These are phyloP conservation scores for Drosophila yooni DNA, from an alignment of 2,888 invertebrate genomes.

Conservation along the genomic window DNA sequence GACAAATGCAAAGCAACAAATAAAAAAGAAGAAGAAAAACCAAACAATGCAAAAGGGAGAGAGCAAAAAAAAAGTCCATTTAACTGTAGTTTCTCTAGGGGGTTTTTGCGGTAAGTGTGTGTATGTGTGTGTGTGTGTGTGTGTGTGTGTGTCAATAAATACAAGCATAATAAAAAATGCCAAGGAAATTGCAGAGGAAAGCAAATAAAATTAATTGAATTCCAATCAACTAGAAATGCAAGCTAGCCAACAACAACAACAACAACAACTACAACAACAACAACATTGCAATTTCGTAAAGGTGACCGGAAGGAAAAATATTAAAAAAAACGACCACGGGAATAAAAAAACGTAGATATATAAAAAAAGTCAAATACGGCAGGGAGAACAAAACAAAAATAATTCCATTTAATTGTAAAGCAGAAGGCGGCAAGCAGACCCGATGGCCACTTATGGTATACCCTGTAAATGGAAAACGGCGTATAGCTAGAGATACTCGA, in stretches of 20 bases:
- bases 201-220: conserved; percentile 83
- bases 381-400: conserved; percentile 27
- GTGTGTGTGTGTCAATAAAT: conserved; percentile 74
- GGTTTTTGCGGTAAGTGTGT: conserved; percentile 42
- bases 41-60: conserved; percentile 53
- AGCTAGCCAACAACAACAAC: conserved; percentile 51
- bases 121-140: conserved; percentile 28
- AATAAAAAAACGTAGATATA: not conserved
- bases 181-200: conserved; percentile 80
- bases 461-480: not conserved
- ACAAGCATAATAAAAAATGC: conserved; percentile 77
- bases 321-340: conserved; percentile 51
- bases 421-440: conserved; percentile 22
- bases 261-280: conserved; percentile 45
- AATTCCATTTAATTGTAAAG: conserved; percentile 75
- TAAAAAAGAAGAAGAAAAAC: conserved; percentile 46
- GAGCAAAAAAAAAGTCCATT: conserved; percentile 55
- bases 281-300: conserved; percentile 48
- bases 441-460: not conserved
- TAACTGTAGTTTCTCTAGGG: conserved; percentile 65
- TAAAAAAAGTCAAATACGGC: conserved; percentile 2
- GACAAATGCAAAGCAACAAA: conserved; percentile 72
- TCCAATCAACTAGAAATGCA: conserved; percentile 82
- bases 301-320: conserved; percentile 52
- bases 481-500: not conserved